Conservation (phyloP, 2,113 vertebrate species). For the Felis chaus region DNA sequence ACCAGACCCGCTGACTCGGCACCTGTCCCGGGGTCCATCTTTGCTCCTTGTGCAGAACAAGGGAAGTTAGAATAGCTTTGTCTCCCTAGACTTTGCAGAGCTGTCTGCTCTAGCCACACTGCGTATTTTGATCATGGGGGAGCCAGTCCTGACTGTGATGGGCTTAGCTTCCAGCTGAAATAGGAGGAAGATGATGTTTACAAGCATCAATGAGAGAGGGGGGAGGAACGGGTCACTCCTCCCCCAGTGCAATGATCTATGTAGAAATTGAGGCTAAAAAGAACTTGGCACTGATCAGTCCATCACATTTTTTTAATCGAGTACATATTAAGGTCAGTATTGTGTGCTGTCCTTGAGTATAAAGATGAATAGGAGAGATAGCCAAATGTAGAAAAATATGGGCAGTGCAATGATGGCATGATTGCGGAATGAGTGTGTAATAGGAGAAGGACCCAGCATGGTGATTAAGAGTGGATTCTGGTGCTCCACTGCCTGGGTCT, state of each 20-base stretch:
- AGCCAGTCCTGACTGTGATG: neutral
- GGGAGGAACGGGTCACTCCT: neutral
- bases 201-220: neutral
- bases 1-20: accelerated
- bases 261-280: neutral
- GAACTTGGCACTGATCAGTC: neutral
- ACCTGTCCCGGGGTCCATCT: neutral
- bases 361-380: neutral
- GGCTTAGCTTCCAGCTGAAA: neutral
- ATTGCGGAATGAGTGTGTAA: neutral
- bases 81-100: neutral
- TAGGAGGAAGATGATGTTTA: neutral
- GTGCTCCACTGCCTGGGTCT: no score
- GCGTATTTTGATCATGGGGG: neutral
- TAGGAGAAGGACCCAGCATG: neutral
- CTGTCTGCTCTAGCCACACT: no score
- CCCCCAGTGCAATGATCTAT: no score
- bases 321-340: neutral
- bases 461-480: neutral
- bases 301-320: neutral
- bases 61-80: neutral
- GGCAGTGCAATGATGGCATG: neutral
- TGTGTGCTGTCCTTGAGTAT: neutral
- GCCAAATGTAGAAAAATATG: neutral
- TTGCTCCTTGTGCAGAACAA: neutral